Evolutionary conservation across 1,140 invertebrate species (phyloP), one percentile per base, ranked within the genome.

Genomic region (Tachypleus tridentatus): DNA sequence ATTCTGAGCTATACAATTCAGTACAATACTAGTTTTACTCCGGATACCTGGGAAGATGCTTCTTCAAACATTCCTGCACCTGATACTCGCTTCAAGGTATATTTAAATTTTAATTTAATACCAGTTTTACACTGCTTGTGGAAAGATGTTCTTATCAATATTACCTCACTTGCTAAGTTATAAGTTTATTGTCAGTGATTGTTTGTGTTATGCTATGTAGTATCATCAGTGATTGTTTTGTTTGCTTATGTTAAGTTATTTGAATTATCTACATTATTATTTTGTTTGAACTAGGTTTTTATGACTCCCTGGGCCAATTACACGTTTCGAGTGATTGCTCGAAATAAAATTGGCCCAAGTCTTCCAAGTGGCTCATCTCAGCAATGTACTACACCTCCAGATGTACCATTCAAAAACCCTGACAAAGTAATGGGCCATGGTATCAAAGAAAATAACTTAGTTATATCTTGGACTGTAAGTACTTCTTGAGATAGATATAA

Each of bases 261-360:
- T 29, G 29, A 29, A 29, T 29, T 29, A 29, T 29, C 29, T 29
- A 29, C 29, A 29, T 29, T 29, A 29, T 29, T 29, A 29, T 29
- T 29, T 29, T 29, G 29, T 29, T 29, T 29, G 29, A 29, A 29
- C 0, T 48, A 69, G 67, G 11, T 91, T 4, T 79, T 83, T 57
- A 86, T 97, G 82, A 86, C 84, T 60, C 93, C 94, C 0, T 97
- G 90, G 89, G 85, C 91, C 0, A 98, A 97, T 77, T 98, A 98
- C 74, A 98, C 94, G 0, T 98, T 97, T 82, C 81, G 95, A 54
- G 91, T 98, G 4, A 82, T 93, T 62, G 93, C 95, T 0, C 83
- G 83, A 74, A 98, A 98, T 77, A 93, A 93, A 78, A 90, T 98
- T 70, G 96, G 96, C 0, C 82, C 84, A 6, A 98, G 94, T 49